Conservation (phyloP, 2,888 invertebrate genomes). For the Rhingia rostrata region DNA sequence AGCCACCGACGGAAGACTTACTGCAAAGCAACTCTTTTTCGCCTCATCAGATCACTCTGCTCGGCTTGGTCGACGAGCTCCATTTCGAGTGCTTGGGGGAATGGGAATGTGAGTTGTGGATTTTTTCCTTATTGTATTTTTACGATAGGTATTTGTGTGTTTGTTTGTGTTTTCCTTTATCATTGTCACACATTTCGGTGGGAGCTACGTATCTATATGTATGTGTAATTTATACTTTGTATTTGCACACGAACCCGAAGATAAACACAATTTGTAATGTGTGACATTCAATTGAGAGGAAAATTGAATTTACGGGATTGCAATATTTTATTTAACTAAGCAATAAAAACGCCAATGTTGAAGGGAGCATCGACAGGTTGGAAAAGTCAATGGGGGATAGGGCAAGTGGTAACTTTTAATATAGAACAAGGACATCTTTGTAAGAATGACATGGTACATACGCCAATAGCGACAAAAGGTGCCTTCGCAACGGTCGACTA, state of each 20-base stretch:
- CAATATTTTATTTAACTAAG: slow-evolving; percentile 67
- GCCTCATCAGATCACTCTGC: slow-evolving; percentile 29
- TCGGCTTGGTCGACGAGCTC: neutral
- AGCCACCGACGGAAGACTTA: slow-evolving; percentile 16
- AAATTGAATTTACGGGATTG: slow-evolving; percentile 76
- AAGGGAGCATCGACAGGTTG: slow-evolving; percentile 32
- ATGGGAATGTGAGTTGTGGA: slow-evolving; percentile 54
- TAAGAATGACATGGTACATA: slow-evolving; percentile 24
- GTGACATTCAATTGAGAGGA: slow-evolving; percentile 77
- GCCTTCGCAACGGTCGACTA: neutral
- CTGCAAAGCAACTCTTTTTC: neutral
- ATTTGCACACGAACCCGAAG: slow-evolving; percentile 73
- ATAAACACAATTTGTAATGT: slow-evolving; percentile 77
- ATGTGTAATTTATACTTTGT: slow-evolving; percentile 72
- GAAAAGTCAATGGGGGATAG: neutral
- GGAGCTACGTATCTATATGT: slow-evolving; percentile 43
- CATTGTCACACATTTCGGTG: slow-evolving; percentile 69
- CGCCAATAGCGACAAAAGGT: slow-evolving; percentile 18
- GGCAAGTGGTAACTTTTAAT: slow-evolving; percentile 28
- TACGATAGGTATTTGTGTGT: slow-evolving; percentile 63
- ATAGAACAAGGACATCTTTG: slow-evolving; percentile 44
- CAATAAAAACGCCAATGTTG: slow-evolving; percentile 58
- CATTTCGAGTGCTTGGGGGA: slow-evolving; percentile 7
- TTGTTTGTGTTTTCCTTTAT: slow-evolving; percentile 72
- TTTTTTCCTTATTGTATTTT: slow-evolving; percentile 61